phyloP scores from a whole-genome alignment of 2,888 invertebrate species.

The Agrilus cyanescens region DNA sequence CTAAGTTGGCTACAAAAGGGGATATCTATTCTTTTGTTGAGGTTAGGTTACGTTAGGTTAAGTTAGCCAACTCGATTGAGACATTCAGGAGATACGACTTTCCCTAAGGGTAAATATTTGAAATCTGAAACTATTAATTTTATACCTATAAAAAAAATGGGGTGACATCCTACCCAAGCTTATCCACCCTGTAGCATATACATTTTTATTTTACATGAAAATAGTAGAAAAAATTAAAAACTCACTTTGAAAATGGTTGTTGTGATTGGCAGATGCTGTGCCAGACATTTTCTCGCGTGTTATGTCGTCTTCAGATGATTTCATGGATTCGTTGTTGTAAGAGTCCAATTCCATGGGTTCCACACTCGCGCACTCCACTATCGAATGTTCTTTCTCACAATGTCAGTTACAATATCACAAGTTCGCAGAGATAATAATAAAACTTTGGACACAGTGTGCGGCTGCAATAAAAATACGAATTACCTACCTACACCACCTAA shows the following conservation, averaged over 20 bases:
- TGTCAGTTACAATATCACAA: too few relatives aligned
- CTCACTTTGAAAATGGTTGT: constrained; percentile 27
- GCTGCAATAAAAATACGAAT: too few relatives aligned
- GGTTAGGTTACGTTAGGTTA: too few relatives aligned
- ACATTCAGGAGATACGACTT: too few relatives aligned
- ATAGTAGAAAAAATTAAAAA: constrained; percentile 6
- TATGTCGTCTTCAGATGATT: constrained; percentile 27
- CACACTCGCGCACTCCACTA: constrained; percentile 19
- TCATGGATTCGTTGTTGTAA: constrained; percentile 23
- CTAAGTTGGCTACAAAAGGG: too few relatives aligned
- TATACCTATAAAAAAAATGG: background rate
- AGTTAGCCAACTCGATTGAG: too few relatives aligned
- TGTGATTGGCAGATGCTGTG: constrained; percentile 23
- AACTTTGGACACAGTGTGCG: too few relatives aligned
- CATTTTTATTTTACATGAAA: background rate
- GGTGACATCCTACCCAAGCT: background rate
- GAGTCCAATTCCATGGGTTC: constrained; percentile 22
- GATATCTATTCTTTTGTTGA: too few relatives aligned
- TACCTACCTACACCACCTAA: too few relatives aligned
- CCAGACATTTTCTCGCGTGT: constrained; percentile 24
- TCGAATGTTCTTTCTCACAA: constrained; percentile 1
- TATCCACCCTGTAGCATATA: background rate
- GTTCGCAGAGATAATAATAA: too few relatives aligned
- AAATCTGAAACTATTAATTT: too few relatives aligned
- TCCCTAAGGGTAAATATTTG: too few relatives aligned